A percentile compares a stretch with the other conserved stretches of the same genome.
These are phyloP conservation scores for Lithobates sylvaticus DNA, from an alignment of 2,797 vertebrate genomes.

Conservation along the genomic window DNA sequence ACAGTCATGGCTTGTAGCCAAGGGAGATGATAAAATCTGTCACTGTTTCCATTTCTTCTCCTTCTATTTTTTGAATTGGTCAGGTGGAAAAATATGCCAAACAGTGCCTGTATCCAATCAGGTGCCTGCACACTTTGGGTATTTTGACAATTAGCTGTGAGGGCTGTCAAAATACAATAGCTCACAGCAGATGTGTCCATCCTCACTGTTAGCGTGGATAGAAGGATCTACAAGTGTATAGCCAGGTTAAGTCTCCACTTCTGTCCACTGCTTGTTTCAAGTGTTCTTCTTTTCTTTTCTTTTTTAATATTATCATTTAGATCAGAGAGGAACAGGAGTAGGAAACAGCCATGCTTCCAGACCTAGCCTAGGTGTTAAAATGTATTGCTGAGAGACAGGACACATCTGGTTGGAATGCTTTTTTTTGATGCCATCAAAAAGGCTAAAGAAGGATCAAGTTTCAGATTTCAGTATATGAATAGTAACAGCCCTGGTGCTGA, in stretches of 20 bases:
- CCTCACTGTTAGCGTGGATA: too few species aligned
- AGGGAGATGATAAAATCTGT: too few species aligned
- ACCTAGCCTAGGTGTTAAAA: background rate
- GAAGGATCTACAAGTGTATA: too few species aligned
- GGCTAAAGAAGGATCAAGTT: conserved; percentile 14
- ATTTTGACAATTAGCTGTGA: too few species aligned
- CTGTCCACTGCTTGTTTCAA: background rate
- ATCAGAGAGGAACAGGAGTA: background rate
- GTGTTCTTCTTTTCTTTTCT: background rate
- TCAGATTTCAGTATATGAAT: conserved; percentile 29
- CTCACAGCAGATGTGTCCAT: too few species aligned
- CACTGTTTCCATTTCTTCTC: too few species aligned
- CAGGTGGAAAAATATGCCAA: too few species aligned
- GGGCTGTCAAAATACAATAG: too few species aligned
- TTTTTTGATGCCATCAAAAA: conserved; percentile 12
- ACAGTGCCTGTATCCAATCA: too few species aligned
- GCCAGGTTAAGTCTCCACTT: background rate
- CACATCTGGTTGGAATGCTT: conserved; percentile 44
- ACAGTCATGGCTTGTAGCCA: too few species aligned
- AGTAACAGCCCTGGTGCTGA: conserved; percentile 29
- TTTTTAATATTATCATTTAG: background rate
- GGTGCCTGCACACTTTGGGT: too few species aligned
- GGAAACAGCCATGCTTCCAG: background rate
- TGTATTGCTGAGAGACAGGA: conserved; percentile 25
- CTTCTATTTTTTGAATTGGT: too few species aligned